Evolutionary conservation across 2,113 vertebrate species (phyloP).

Genomic region (Forbesichthys papilliferus): DNA sequence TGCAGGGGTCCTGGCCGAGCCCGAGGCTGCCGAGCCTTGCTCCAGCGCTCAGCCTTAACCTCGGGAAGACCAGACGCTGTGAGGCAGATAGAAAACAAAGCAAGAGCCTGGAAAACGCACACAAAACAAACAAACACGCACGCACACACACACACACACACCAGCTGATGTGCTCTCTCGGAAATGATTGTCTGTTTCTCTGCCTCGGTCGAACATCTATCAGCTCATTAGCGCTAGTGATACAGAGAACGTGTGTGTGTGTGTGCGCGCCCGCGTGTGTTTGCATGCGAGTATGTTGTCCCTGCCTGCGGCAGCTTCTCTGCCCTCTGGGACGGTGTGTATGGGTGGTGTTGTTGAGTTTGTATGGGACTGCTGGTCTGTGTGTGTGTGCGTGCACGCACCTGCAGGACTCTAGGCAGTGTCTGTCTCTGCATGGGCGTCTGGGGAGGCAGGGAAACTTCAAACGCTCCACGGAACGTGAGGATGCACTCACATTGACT

Average conservation of each 20-base stretch:
- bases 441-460: constrained; percentile 70
- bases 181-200: constrained; percentile 68
- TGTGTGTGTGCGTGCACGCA: constrained; percentile 47
- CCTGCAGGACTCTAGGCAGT: constrained; percentile 72
- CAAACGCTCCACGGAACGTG: constrained; percentile 71
- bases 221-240: constrained; percentile 77
- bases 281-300: constrained; percentile 52
- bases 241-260: constrained; percentile 65
- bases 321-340: constrained; percentile 63
- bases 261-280: constrained; percentile 29
- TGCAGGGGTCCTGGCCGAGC: constrained; percentile 51
- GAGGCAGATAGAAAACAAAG: constrained; percentile 67
- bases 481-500: constrained; percentile 71
- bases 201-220: constrained; percentile 73
- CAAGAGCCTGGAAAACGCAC: constrained; percentile 42
- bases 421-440: constrained; percentile 66
- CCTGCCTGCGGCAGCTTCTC: constrained; percentile 63
- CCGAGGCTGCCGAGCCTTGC: constrained; percentile 53
- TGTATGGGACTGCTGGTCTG: constrained; percentile 36
- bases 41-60: constrained; percentile 64
- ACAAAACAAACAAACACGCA: background rate
- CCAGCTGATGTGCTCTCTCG: constrained; percentile 61
- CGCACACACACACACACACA: constrained; percentile 7
- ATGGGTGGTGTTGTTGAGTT: constrained; percentile 64
- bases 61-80: constrained; percentile 57